Evolutionary conservation across 2,113 vertebrate species (phyloP), one percentile per base, ranked within the genome.

Genomic region (Pteropus alecto): DNA sequence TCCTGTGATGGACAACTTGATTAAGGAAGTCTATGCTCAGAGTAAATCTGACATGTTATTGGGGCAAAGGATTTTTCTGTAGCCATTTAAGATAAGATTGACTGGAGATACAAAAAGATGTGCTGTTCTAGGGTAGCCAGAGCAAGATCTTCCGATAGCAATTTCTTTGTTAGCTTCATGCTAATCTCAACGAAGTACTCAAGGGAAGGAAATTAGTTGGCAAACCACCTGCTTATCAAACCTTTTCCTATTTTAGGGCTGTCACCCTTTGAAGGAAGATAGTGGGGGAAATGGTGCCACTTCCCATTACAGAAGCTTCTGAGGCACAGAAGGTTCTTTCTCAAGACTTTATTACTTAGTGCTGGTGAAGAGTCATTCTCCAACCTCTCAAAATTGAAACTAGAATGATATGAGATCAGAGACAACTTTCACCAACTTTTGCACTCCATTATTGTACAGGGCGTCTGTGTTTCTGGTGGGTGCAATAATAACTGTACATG

Each of bases 1-100:
- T 94, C 35, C 43, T 71, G 28, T 81, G 92, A 96, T 87, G 41
- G 93, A 97, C 97, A 97, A 14, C 96, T 83, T 97, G 97, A 97
- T 97, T 97, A 97, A 95, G 78, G 77, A 33, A 73, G 30, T 90
- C 97, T 61, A 30, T 38, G 41, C 51, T 79, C 30, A 28, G 41
- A 76, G 78, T 46, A 89, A 74, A 94, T 60, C 2, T 92, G 95
- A 94, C 83, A 78, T 56, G 92, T 76, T 88, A 94, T 61, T 65
- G 78, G 77, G 91, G 51, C 38, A 86, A 61, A 78, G 83, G 86
- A 97, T 86, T 97, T 86, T 88, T 94, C 93, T 97, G 18, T 15
- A 87, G 88, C 77, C 76, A 24, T 89, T 48, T 43, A 41, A 97
- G 96, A 92, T 86, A 95, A 87, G 97, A 96, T 77, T 79, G 86